Conservation (phyloP, 2,113 vertebrate genomes). For the Puntigrus tetrazona region DNA sequence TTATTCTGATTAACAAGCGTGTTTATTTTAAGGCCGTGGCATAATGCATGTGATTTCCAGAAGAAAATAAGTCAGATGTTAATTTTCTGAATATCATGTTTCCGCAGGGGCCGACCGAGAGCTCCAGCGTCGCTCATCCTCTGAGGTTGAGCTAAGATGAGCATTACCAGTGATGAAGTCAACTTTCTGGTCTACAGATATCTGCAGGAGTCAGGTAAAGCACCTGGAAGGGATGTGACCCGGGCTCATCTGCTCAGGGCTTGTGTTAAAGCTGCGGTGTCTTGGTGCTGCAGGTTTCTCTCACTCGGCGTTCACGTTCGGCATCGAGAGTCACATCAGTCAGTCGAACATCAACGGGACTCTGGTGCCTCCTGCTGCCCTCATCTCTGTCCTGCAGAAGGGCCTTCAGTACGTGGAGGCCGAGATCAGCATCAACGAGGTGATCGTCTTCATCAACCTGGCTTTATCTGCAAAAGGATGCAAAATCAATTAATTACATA, state of each 20-base stretch:
- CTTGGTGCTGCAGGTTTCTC: constrained; percentile 85
- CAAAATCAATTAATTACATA: too few species aligned
- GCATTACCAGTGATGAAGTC: constrained; percentile 99
- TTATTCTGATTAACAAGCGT: too few species aligned
- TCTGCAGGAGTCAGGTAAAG: constrained; percentile 95
- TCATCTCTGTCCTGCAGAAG: constrained; percentile 97
- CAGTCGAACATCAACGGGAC: constrained; percentile 98
- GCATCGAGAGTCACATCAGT: constrained; percentile 97
- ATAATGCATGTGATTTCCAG: neutral
- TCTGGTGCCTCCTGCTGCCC: constrained; percentile 93
- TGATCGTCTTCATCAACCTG: constrained; percentile 56
- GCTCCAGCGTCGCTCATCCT: constrained; percentile 77
- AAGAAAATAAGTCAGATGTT: neutral
- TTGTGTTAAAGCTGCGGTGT: too few species aligned
- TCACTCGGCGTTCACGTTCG: constrained; percentile 96
- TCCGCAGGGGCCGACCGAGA: constrained; percentile 80
- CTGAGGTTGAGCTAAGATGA: constrained; percentile 93
- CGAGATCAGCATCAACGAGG: constrained; percentile 98
- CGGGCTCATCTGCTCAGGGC: too few species aligned
- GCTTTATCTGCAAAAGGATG: too few species aligned
- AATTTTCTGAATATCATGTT: constrained; percentile 46
- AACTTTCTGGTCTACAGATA: constrained; percentile 99
- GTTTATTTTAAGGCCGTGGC: too few species aligned
- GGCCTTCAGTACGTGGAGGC: constrained; percentile 98
- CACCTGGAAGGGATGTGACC: neutral